Evolutionary conservation across 2,797 vertebrate genomes (phyloP).

Genomic region (Molothrus ater): DNA sequence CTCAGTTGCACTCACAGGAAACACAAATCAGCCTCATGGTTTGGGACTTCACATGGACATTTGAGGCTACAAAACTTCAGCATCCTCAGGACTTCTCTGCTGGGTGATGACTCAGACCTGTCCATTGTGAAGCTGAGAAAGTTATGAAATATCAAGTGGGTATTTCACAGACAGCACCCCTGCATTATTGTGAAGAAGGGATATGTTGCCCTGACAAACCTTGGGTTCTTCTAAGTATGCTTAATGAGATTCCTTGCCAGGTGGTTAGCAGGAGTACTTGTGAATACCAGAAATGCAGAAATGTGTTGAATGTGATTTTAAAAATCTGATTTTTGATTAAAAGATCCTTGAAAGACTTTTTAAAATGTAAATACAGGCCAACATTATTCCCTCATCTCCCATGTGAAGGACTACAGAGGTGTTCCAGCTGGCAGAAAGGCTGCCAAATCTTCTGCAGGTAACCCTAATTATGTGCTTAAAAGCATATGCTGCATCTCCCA

Average conservation of each 20-base stretch:
- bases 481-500: fast-evolving
- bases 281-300: background rate
- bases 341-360: background rate
- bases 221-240: background rate
- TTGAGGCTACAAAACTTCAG: background rate
- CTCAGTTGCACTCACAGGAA: background rate
- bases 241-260: background rate
- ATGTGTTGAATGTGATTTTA: background rate
- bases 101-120: background rate
- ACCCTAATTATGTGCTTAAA: background rate
- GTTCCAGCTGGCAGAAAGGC: background rate
- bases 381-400: background rate
- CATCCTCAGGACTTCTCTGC: background rate
- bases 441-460: background rate
- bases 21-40: background rate
- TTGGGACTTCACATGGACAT: background rate
- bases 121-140: background rate
- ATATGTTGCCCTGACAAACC: background rate
- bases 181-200: background rate
- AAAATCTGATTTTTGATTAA: background rate
- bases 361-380: background rate
- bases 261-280: background rate
- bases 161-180: background rate
- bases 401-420: background rate
- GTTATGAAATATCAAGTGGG: background rate